A percentile compares a stretch with the other conserved stretches of the same genome.
Conservation (phyloP, 2,113 vertebrate species). For the Rhadina sibilatrix region DNA sequence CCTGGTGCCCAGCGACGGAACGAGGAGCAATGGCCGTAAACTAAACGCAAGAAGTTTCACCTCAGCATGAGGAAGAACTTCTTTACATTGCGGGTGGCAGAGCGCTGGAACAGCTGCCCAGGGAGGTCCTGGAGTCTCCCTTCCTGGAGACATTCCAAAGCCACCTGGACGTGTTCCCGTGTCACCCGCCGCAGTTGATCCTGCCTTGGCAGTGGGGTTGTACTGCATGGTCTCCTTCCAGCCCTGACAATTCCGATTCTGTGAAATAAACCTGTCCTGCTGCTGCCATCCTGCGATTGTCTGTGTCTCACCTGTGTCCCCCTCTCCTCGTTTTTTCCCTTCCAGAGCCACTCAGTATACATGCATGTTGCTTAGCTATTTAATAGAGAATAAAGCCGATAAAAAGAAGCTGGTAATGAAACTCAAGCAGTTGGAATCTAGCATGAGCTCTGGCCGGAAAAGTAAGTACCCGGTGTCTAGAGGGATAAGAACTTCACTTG, state of each 20-base stretch:
- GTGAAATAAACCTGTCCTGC: background rate
- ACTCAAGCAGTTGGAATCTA: constrained; percentile 85
- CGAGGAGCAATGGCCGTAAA: background rate
- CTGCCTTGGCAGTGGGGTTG: background rate
- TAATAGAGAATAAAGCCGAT: constrained; percentile 78
- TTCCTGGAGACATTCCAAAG: background rate
- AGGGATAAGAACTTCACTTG: background rate
- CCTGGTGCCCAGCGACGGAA: background rate
- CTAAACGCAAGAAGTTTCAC: background rate
- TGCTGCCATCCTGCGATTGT: background rate
- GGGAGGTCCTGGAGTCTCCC: background rate
- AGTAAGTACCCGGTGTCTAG: constrained; percentile 81
- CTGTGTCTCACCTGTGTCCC: constrained; percentile 30
- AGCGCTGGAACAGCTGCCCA: background rate
- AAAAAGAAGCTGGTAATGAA: constrained; percentile 80
- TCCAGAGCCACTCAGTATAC: constrained; percentile 92
- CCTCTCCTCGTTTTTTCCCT: constrained; percentile 62
- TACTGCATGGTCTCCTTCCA: background rate
- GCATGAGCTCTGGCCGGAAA: constrained; percentile 91
- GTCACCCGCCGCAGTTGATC: background rate
- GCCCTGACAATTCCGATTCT: background rate
- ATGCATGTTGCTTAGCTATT: constrained; percentile 86
- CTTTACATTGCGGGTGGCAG: background rate
- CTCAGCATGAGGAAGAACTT: background rate
- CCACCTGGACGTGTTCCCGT: background rate